Evolutionary conservation across 64 coral and sea anemone genomes (phyloP).

Genomic region (Orbicella faveolata): DNA sequence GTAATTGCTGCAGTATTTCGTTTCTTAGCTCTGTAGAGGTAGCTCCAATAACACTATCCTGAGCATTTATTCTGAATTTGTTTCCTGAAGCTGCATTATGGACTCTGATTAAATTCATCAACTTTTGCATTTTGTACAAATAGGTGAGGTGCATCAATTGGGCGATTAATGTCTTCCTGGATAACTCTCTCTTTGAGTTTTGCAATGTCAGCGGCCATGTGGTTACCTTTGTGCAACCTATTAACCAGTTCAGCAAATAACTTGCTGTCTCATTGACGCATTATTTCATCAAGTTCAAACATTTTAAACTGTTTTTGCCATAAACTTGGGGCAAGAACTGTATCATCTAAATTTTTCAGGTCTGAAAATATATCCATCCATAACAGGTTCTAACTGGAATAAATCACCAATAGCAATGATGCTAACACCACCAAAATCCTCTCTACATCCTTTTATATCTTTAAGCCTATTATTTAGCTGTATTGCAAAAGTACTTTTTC

Average conservation of each 20-base stretch:
- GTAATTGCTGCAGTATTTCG: constrained; percentile 29
- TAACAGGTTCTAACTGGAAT: constrained; percentile 16
- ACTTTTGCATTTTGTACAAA: constrained; percentile 48
- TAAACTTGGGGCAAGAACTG: background rate
- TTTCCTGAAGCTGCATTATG: constrained; percentile 29
- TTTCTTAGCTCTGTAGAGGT: constrained; percentile 17
- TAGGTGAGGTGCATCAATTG: constrained; percentile 18
- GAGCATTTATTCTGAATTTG: constrained; percentile 58
- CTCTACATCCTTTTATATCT: background rate
- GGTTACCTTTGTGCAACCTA: background rate
- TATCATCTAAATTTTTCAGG: constrained; percentile 10
- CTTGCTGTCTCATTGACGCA: constrained; percentile 22
- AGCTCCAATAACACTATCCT: constrained; percentile 55
- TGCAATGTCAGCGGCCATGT: background rate
- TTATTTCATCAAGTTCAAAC: constrained; percentile 29
- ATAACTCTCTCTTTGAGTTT: constrained; percentile 12
- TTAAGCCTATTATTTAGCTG: no score
- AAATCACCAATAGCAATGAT: background rate
- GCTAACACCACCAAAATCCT: no score
- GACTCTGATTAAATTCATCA: constrained; percentile 51
- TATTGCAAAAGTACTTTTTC: background rate
- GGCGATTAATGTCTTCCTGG: background rate
- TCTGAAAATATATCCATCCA: background rate
- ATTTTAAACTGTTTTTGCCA: constrained; percentile 5
- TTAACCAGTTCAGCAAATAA: constrained; percentile 24